phyloP scores from a whole-genome alignment of 2,797 vertebrate species.

The Macropus fuliginosus region DNA sequence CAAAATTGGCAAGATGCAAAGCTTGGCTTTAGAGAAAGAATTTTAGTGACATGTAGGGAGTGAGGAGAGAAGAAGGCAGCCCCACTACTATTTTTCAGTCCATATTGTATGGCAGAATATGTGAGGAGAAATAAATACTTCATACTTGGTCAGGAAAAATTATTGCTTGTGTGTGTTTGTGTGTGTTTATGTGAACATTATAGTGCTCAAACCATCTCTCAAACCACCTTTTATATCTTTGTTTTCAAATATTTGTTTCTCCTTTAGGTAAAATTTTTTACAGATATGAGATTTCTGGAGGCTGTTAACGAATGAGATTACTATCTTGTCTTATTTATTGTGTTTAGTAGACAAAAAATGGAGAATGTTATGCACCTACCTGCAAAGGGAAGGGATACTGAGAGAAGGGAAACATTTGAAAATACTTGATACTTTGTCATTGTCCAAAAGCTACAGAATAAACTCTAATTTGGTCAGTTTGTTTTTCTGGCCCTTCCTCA shows the following conservation, averaged over 20 bases:
- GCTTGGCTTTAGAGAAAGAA: neutral
- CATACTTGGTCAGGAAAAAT: neutral
- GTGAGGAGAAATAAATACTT: conserved; percentile 21
- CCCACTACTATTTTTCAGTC: neutral
- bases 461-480: neutral
- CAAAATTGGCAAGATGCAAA: conserved; percentile 21
- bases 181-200: neutral
- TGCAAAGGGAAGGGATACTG: neutral
- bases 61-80: neutral
- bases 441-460: neutral
- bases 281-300: conserved; percentile 21
- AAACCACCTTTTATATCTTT: neutral
- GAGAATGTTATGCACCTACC: neutral
- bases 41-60: neutral
- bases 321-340: neutral
- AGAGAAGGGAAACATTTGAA: neutral
- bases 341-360: neutral
- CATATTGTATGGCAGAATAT: neutral
- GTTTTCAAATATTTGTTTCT: conserved; percentile 33
- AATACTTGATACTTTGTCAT: neutral
- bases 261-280: neutral
- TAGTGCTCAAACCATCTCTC: neutral
- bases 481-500: neutral
- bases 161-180: neutral
- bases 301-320: neutral